Percentiles rank a stretch among this genome's conserved stretches.
Evolutionary conservation across 2,113 vertebrate species (phyloP).

Genomic region (Odocoileus hemionus): DNA sequence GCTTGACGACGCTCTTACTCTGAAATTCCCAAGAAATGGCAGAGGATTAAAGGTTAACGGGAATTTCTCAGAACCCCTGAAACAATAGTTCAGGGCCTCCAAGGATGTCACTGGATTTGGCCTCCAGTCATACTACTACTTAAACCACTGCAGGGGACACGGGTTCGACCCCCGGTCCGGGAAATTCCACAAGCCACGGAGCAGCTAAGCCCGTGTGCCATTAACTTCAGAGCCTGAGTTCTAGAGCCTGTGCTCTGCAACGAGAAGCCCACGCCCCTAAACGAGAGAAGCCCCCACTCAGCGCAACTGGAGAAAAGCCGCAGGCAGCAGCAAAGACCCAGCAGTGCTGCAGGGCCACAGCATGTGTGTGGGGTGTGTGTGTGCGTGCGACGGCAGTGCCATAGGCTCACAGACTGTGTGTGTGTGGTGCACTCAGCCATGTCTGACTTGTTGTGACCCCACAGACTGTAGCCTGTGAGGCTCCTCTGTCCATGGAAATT

Average conservation of each 20-base stretch:
- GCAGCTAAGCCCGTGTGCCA: accelerated
- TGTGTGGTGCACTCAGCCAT: neutral
- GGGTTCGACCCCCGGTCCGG: accelerated
- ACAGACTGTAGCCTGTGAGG: neutral
- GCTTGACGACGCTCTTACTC: neutral
- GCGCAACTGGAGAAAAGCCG: neutral
- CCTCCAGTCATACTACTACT: neutral
- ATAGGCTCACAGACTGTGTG: no score
- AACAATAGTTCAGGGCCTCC: neutral
- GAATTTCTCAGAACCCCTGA: neutral
- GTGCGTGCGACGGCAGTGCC: no score
- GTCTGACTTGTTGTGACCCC: neutral
- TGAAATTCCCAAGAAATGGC: neutral
- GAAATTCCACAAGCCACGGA: neutral
- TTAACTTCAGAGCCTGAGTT: neutral
- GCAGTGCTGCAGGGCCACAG: neutral
- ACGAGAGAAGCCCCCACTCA: neutral
- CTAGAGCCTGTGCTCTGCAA: neutral
- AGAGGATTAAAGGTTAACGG: neutral
- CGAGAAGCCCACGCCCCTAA: neutral
- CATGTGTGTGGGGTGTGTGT: neutral
- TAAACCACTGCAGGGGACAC: neutral
- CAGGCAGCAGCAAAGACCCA: neutral
- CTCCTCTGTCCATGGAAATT: neutral
- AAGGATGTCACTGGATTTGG: neutral